Conservation (phyloP, 2,888 invertebrate species). For the Aromia moschata region DNA sequence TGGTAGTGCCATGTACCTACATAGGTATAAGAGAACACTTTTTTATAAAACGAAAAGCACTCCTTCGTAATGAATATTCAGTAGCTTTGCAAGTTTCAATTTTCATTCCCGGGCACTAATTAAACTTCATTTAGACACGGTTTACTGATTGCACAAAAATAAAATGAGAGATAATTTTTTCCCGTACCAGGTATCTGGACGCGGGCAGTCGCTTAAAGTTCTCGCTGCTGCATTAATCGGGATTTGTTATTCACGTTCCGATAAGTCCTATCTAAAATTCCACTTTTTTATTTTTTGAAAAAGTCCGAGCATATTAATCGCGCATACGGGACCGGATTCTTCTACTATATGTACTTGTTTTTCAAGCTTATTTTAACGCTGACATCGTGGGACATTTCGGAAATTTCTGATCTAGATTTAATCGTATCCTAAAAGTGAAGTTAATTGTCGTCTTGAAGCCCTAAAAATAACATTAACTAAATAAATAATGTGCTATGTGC, state of each 20-base stretch:
- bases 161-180: slow-evolving; percentile 5
- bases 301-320: too few relatives aligned
- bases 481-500: too few relatives aligned
- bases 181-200: neutral
- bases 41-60: slow-evolving; percentile 24
- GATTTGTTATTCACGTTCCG: slow-evolving; percentile 10
- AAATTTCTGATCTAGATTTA: too few relatives aligned
- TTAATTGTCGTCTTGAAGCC: too few relatives aligned
- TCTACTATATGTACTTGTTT: too few relatives aligned
- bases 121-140: slow-evolving; percentile 23
- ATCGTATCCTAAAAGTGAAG: too few relatives aligned
- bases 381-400: too few relatives aligned
- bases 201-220: slow-evolving; percentile 3
- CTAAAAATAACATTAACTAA: too few relatives aligned
- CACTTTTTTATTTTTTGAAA: too few relatives aligned
- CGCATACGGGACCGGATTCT: too few relatives aligned
- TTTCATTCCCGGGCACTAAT: slow-evolving; percentile 29
- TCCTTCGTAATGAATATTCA: slow-evolving; percentile 34
- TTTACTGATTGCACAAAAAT: slow-evolving; percentile 19
- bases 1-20: too few relatives aligned
- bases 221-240: slow-evolving; percentile 12
- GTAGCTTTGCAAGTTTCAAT: slow-evolving; percentile 28
- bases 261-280: slow-evolving; percentile 4
- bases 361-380: too few relatives aligned
- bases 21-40: slow-evolving; percentile 26